Conservation (phyloP, 2,113 vertebrate species). For the Eira barbara region DNA sequence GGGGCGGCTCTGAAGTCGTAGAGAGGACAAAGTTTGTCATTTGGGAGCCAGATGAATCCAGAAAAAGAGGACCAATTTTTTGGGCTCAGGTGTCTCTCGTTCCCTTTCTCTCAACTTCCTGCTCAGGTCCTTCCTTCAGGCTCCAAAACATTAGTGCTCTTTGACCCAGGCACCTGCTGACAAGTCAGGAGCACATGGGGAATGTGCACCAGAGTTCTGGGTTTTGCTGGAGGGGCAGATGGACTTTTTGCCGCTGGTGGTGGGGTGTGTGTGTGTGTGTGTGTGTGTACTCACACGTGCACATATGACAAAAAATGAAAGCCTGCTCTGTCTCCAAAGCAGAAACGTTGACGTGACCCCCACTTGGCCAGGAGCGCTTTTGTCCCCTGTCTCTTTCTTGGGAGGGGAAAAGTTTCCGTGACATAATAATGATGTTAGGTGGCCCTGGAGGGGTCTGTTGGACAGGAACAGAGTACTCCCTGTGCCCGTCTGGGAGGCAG, state of each 20-base stretch:
- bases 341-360: not conserved
- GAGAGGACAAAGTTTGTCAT: conserved; percentile 13
- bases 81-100: not conserved
- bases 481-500: not conserved
- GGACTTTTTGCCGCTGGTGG: not conserved
- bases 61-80: not conserved
- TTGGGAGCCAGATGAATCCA: not conserved
- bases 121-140: not conserved
- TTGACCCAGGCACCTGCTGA: not conserved
- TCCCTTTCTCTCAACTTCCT: not conserved
- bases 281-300: not conserved
- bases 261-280: not conserved
- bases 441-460: not conserved
- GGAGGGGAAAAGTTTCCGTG: conserved; percentile 11
- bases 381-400: conserved; percentile 26
- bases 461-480: not conserved
- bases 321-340: not conserved
- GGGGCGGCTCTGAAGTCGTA: not conserved
- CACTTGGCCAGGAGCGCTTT: not conserved
- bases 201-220: not conserved
- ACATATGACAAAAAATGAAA: not conserved
- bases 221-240: not conserved
- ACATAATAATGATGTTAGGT: not conserved
- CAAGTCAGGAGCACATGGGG: not conserved
- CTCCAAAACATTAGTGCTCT: not conserved